Evolutionary conservation across 2,113 vertebrate genomes (phyloP).

Genomic region (Psophia crepitans): DNA sequence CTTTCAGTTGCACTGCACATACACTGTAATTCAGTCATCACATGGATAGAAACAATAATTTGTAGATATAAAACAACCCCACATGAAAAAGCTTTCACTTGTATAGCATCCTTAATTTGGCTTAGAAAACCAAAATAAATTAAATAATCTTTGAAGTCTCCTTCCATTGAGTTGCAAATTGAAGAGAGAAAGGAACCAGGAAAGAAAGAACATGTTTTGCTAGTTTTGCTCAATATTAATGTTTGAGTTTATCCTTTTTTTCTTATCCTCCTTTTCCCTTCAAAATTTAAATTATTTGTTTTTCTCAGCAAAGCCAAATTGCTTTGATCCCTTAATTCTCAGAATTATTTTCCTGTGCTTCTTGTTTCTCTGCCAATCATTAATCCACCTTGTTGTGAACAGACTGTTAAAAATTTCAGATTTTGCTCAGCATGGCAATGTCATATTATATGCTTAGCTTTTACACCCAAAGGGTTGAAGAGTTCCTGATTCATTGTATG

Average conservation of each 20-base stretch:
- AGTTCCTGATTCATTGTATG: not conserved
- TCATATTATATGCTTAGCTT: not conserved
- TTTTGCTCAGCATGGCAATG: not conserved
- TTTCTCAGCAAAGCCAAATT: not conserved
- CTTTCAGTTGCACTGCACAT: not conserved
- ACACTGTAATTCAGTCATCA: not conserved
- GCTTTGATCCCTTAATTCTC: not conserved
- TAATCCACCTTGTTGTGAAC: not conserved
- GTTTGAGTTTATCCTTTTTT: not conserved
- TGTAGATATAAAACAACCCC: not conserved
- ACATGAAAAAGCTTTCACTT: not conserved
- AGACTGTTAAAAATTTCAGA: not conserved
- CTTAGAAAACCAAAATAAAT: not conserved
- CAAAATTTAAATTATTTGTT: constrained; percentile 7
- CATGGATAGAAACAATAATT: not conserved
- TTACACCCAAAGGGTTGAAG: not conserved
- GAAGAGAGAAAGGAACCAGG: not conserved
- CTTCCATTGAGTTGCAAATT: not conserved
- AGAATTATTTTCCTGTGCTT: not conserved
- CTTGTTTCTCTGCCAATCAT: constrained; percentile 2
- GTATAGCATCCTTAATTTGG: not conserved
- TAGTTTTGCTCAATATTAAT: not conserved
- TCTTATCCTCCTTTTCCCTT: not conserved
- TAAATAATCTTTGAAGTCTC: not conserved
- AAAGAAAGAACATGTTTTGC: not conserved